A percentile compares a stretch with the other conserved stretches of the same genome.
Conservation (phyloP, 2,797 vertebrate species). For the Tachyglossus aculeatus region DNA sequence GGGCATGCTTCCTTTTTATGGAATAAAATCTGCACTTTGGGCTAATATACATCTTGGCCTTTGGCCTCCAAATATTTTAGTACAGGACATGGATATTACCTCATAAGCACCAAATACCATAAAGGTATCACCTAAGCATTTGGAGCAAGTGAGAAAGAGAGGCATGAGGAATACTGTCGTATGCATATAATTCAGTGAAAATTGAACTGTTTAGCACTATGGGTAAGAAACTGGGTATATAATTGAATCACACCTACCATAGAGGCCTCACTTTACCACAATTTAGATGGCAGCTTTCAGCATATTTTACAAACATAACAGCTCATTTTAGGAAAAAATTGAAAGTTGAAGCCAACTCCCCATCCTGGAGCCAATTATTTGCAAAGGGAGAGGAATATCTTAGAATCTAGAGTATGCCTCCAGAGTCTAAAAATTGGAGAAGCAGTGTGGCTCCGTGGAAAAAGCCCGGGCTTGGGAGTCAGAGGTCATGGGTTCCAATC, state of each 20-base stretch:
- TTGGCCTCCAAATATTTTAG: not conserved
- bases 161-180: not conserved
- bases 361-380: not conserved
- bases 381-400: no score
- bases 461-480: no score
- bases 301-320: not conserved
- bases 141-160: not conserved
- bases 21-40: not conserved
- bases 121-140: not conserved
- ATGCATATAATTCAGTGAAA: not conserved
- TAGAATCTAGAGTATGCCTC: no score
- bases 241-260: not conserved
- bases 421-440: no score
- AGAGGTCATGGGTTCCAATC: no score
- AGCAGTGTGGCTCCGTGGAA: no score
- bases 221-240: not conserved
- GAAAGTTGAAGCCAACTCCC: not conserved
- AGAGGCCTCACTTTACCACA: not conserved
- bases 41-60: not conserved
- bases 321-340: no score
- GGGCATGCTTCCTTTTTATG: not conserved
- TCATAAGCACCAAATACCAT: not conserved
- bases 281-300: not conserved
- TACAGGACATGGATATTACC: not conserved
- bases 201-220: not conserved